A percentile compares a stretch with the other conserved stretches of the same genome.
Conservation (phyloP, 2,113 vertebrate species). For the Gobio gobio region DNA sequence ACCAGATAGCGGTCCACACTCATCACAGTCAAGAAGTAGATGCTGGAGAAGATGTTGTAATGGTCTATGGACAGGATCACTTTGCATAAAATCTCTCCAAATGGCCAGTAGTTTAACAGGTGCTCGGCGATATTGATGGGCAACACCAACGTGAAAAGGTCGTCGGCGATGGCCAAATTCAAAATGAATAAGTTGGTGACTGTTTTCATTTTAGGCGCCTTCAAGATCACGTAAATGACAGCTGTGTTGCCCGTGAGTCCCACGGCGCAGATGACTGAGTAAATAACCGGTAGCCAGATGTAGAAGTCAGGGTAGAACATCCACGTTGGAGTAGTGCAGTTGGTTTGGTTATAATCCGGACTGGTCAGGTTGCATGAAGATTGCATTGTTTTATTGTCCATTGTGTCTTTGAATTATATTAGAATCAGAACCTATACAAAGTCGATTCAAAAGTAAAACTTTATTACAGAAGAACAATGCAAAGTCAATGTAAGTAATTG, state of each 20-base stretch:
- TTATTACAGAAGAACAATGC: neutral
- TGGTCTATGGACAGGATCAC: slow-evolving; percentile 77
- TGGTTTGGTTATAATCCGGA: slow-evolving; percentile 39
- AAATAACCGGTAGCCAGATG: slow-evolving; percentile 71
- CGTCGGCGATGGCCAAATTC: slow-evolving; percentile 67
- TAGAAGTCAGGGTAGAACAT: slow-evolving; percentile 65
- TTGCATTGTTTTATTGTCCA: slow-evolving; percentile 37
- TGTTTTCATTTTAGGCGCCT: slow-evolving; percentile 79
- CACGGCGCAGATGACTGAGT: slow-evolving; percentile 75
- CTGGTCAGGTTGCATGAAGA: slow-evolving; percentile 35
- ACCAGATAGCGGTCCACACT: slow-evolving; percentile 79
- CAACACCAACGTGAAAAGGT: slow-evolving; percentile 76
- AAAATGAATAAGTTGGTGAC: slow-evolving; percentile 78
- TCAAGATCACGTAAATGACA: slow-evolving; percentile 78
- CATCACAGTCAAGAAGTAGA: slow-evolving; percentile 80
- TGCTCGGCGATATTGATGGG: slow-evolving; percentile 78
- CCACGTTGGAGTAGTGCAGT: slow-evolving; percentile 17
- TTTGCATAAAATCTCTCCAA: slow-evolving; percentile 79
- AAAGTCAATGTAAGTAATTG: neutral
- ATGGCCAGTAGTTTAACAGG: slow-evolving; percentile 78
- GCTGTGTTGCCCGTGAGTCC: slow-evolving; percentile 77
- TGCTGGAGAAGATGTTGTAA: slow-evolving; percentile 82
- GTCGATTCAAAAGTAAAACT: neutral
- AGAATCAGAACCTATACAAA: neutral
- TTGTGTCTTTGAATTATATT: neutral